A percentile compares a stretch with the other conserved stretches of the same genome.
Evolutionary conservation across 2,113 vertebrate species (phyloP).

Genomic region (Coryphaenoides rupestris): DNA sequence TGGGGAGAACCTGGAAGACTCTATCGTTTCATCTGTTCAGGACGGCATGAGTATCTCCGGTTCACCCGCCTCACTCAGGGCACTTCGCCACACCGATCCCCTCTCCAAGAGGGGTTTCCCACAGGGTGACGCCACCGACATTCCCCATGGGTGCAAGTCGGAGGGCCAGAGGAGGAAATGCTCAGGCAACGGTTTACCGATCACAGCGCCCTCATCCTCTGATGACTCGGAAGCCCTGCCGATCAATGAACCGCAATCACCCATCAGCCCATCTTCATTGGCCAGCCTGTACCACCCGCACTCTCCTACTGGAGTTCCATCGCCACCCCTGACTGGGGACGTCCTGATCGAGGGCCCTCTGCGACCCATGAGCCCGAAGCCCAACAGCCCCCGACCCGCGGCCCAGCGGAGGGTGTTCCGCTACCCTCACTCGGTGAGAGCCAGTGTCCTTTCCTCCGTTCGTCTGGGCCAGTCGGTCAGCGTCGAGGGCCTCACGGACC

Average conservation of each 20-base stretch:
- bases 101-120: constrained; percentile 40
- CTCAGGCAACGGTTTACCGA: constrained; percentile 50
- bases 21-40: constrained; percentile 2
- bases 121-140: constrained; percentile 36
- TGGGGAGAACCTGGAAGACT: constrained; percentile 10
- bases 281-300: constrained; percentile 22
- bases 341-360: constrained; percentile 63
- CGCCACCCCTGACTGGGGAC: constrained; percentile 48
- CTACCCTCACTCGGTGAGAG: constrained; percentile 53
- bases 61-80: constrained; percentile 30
- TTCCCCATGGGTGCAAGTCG: constrained; percentile 43
- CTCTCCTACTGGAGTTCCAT: constrained; percentile 34
- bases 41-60: constrained; percentile 34
- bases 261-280: constrained; percentile 42
- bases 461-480: constrained; percentile 68
- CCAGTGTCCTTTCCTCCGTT: constrained; percentile 67
- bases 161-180: constrained; percentile 58
- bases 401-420: constrained; percentile 58
- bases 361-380: constrained; percentile 84
- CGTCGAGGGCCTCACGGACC: constrained; percentile 57
- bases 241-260: constrained; percentile 44
- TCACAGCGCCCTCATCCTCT: constrained; percentile 36
- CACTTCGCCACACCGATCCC: constrained; percentile 46
- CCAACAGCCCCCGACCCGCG: constrained; percentile 67
- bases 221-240: constrained; percentile 41